Evolutionary conservation across 2,113 vertebrate genomes (phyloP).

Genomic region (Lampris incognitus): DNA sequence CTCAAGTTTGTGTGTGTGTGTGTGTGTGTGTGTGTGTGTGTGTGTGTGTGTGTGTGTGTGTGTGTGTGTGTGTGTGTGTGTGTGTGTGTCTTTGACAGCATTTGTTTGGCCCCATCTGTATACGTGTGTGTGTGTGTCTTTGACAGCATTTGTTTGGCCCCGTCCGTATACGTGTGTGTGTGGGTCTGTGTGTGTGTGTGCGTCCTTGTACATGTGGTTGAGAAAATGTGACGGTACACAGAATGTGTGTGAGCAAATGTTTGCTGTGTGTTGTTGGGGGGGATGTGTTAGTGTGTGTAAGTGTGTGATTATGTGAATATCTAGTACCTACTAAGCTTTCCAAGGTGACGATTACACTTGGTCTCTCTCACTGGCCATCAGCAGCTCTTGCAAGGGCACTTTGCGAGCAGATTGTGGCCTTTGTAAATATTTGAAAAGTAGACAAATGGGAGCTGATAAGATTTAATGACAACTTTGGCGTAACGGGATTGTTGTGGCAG

Average conservation of each 20-base stretch:
- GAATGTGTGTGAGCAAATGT: constrained; percentile 52
- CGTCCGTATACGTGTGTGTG: not conserved
- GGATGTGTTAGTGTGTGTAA: constrained; percentile 58
- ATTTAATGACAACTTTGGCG: too few species aligned
- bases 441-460: too few species aligned
- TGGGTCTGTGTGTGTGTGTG: constrained; percentile 1
- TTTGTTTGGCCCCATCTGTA: too few species aligned
- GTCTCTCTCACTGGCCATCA: constrained; percentile 19
- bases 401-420: not conserved
- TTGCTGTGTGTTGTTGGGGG: constrained; percentile 10
- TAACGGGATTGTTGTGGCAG: too few species aligned
- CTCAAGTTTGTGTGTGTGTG: constrained; percentile 61
- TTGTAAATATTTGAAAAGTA: too few species aligned
- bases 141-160: too few species aligned
- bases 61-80: constrained; percentile 16
- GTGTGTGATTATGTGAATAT: constrained; percentile 59
- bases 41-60: constrained; percentile 14
- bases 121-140: constrained; percentile 35
- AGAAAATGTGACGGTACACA: constrained; percentile 47
- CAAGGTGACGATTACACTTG: constrained; percentile 28
- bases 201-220: not conserved
- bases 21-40: constrained; percentile 23
- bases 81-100: not conserved
- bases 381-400: constrained; percentile 28
- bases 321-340: constrained; percentile 51